Conservation (phyloP, 2,797 vertebrate species). For the Siniperca obscura region DNA sequence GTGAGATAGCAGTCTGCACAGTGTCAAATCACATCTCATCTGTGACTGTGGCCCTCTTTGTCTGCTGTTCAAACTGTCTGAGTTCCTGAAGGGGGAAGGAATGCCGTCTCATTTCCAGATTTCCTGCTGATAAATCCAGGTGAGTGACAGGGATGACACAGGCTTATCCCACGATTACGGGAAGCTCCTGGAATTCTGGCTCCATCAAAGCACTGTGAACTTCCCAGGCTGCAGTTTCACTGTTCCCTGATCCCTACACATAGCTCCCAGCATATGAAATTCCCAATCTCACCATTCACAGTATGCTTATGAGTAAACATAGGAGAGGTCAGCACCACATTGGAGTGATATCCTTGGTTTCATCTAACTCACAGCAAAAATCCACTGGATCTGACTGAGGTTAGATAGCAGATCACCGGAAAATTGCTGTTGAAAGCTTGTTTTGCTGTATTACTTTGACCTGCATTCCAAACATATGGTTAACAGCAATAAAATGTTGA, state of each 20-base stretch:
- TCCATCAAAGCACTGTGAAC: constrained; percentile 72
- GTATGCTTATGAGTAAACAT: constrained; percentile 17
- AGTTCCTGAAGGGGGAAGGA: constrained; percentile 65
- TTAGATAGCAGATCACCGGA: constrained; percentile 57
- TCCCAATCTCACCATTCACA: constrained; percentile 48
- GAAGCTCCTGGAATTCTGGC: constrained; percentile 79
- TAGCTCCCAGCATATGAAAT: constrained; percentile 64
- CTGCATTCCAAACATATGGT: constrained; percentile 38
- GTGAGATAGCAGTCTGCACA: constrained; percentile 43
- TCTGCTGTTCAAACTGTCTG: constrained; percentile 50
- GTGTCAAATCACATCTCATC: constrained; percentile 66
- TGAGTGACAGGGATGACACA: constrained; percentile 86
- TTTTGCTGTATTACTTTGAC: neutral
- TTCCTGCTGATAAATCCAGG: constrained; percentile 85
- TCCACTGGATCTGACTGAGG: constrained; percentile 38
- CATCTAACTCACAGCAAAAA: constrained; percentile 29
- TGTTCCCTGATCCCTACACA: constrained; percentile 48
- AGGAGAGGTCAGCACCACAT: constrained; percentile 38
- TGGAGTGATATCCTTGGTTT: constrained; percentile 28
- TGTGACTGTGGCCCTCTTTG: constrained; percentile 76
- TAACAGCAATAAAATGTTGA: constrained; percentile 41
- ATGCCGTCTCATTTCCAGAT: constrained; percentile 82
- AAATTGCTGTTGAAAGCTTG: constrained; percentile 46
- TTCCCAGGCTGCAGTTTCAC: constrained; percentile 62
- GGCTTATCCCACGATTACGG: constrained; percentile 78